Conservation (phyloP, 2,888 invertebrate species). For the Melanostoma mellinum region DNA sequence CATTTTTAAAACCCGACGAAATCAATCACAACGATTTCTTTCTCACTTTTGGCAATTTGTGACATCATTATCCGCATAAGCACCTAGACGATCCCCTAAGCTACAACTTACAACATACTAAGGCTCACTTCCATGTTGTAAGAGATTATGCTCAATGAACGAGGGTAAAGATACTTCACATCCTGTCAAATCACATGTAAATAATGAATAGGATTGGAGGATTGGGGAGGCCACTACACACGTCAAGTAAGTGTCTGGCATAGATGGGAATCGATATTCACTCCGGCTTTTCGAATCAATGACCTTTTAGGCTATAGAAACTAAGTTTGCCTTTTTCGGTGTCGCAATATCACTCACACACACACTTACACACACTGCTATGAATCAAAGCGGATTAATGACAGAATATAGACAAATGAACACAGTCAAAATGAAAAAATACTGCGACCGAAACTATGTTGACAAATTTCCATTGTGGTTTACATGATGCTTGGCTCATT, state of each 20-base stretch:
- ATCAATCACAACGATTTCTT: too few relatives aligned
- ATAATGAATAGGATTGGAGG: slow-evolving; percentile 69
- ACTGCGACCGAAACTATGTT: slow-evolving; percentile 41
- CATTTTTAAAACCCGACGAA: too few relatives aligned
- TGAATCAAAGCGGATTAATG: slow-evolving; percentile 39
- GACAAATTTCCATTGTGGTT: slow-evolving; percentile 37
- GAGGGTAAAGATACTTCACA: slow-evolving; percentile 47
- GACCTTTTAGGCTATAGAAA: neutral
- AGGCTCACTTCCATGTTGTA: slow-evolving; percentile 10
- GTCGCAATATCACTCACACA: neutral
- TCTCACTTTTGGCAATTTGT: too few relatives aligned
- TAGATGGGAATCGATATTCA: slow-evolving; percentile 21
- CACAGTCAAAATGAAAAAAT: slow-evolving; percentile 45
- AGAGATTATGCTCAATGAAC: slow-evolving; percentile 32
- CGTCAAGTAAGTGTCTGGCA: slow-evolving; percentile 1
- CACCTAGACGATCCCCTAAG: too few relatives aligned
- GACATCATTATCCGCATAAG: too few relatives aligned
- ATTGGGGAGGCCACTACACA: slow-evolving; percentile 27
- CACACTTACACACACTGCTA: neutral
- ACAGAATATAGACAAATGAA: slow-evolving; percentile 47
- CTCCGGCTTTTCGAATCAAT: neutral
- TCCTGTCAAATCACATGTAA: slow-evolving; percentile 68
- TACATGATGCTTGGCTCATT: neutral
- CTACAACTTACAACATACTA: neutral
- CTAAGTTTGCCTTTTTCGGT: neutral